phyloP scores from a whole-genome alignment of 1,140 invertebrate genomes.

The Araneus ventricosus region DNA sequence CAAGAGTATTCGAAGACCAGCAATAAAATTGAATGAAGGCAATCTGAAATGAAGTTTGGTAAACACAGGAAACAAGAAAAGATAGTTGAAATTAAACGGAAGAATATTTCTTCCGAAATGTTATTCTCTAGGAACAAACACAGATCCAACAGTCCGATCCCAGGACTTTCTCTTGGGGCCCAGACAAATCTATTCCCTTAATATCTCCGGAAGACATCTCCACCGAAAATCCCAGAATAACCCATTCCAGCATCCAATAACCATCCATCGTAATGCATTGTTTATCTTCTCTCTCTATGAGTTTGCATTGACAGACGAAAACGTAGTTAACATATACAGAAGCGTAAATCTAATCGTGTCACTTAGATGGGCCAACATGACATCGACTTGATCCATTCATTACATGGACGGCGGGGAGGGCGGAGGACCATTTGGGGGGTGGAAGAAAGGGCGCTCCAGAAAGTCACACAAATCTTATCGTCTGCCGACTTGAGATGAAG shows the following conservation, averaged over 20 bases:
- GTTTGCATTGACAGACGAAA: not conserved
- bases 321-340: conserved; percentile 43
- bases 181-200: conserved; percentile 4
- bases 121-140: too few relatives aligned
- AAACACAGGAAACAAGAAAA: too few relatives aligned
- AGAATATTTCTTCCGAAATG: too few relatives aligned
- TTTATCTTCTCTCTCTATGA: not conserved
- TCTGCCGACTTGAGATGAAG: conserved; percentile 15
- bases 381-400: conserved; percentile 24
- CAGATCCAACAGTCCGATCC: not conserved
- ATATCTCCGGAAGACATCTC: not conserved
- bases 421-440: not conserved
- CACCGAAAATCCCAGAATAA: not conserved
- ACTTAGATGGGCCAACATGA: conserved; percentile 17
- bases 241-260: not conserved
- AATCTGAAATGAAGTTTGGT: too few relatives aligned
- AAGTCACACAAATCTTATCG: conserved; percentile 46
- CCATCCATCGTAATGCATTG: conserved; percentile 18
- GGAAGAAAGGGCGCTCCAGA: not conserved
- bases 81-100: too few relatives aligned
- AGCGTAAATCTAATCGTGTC: conserved; percentile 42
- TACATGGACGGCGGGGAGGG: not conserved
- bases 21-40: too few relatives aligned
- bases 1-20: too few relatives aligned
- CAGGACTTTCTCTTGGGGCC: not conserved